Percentiles rank a stretch among this genome's conserved stretches.
These are phyloP conservation scores for Panurus biarmicus DNA, from an alignment of 2,113 vertebrate genomes.

Conservation along the genomic window DNA sequence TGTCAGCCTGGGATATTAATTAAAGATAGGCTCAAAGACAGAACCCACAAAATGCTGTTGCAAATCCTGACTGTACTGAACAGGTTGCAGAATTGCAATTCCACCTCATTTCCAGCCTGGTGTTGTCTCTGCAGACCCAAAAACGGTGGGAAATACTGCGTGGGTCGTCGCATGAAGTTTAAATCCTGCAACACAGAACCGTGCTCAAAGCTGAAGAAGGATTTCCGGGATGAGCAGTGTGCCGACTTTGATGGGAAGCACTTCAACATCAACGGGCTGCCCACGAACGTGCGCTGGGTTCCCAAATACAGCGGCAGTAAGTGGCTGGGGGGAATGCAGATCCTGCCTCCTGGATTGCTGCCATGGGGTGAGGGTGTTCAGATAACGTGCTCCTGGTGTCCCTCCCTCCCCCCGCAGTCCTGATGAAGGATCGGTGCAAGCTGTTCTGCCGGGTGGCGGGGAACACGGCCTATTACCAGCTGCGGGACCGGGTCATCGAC, in stretches of 20 bases:
- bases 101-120: background rate
- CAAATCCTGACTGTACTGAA: background rate
- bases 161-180: constrained; percentile 96
- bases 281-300: constrained; percentile 93
- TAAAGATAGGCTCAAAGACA: background rate
- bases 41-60: background rate
- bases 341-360: background rate
- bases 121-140: constrained; percentile 77
- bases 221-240: constrained; percentile 96
- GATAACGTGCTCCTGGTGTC: background rate
- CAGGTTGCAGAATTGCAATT: background rate
- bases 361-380: rapidly evolving
- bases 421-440: constrained; percentile 98
- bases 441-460: constrained; percentile 94
- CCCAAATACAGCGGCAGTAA: constrained; percentile 99
- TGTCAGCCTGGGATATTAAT: background rate
- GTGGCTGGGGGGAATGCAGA: background rate
- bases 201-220: constrained; percentile 86
- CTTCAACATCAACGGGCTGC: constrained; percentile 97
- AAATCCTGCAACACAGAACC: constrained; percentile 96
- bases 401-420: constrained; percentile 68
- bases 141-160: constrained; percentile 92
- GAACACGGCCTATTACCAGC: constrained; percentile 95
- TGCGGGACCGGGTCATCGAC: constrained; percentile 92
- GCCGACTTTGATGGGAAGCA: constrained; percentile 89